Evolutionary conservation across 2,888 invertebrate genomes (phyloP), one percentile per base, ranked within the genome.

Genomic region (Oscheius sp.): DNA sequence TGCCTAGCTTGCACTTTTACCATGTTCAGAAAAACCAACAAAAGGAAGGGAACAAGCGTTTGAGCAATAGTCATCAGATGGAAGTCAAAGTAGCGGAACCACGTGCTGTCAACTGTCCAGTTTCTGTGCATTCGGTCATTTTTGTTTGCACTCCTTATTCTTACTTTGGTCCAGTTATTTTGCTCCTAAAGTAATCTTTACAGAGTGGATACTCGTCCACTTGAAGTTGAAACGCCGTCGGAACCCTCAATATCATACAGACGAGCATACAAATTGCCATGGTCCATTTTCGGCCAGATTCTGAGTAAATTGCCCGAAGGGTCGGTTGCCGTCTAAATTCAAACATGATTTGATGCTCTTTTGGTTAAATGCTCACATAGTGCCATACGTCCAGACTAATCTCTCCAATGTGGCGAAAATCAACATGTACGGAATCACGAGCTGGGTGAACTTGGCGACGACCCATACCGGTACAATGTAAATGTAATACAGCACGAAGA

Each of bases 321-420:
- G 83, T 50, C n/a, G 62, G 75, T 73, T 29, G 74, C 75, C 77
- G 84, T 58, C 70, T 70, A 58, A 66, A 53, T 29, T 32, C 9
- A 51, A 13, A 37, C 2, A 53, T n/a, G 32, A 50, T 55, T 3
- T 37, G 5, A 58, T 70, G 29, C n/a, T 21, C 58, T 9, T 29
- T n/a, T 11, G 29, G 2, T n/a, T n/a, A 1, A 9, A 48, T 21
- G 21, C 63, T 58, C 57, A 84, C 84, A 80, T 78, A 51, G 76
- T 76, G 10, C 81, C 80, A 33, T 75, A 75, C 29, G 82, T 86
- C 88, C 88, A 88, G 50, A 87, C 84, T 13, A 86, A 78, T 70
- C 88, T 81, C 75, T 88, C 88, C 53, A 88, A 76, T 33, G 88
- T 88, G 33, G 88, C 88, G 62, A 88, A 87, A 48, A 88, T 88